Evolutionary conservation across 2,888 invertebrate species (phyloP), one percentile per base, ranked within the genome.

Genomic region (Latrodectus elegans): DNA sequence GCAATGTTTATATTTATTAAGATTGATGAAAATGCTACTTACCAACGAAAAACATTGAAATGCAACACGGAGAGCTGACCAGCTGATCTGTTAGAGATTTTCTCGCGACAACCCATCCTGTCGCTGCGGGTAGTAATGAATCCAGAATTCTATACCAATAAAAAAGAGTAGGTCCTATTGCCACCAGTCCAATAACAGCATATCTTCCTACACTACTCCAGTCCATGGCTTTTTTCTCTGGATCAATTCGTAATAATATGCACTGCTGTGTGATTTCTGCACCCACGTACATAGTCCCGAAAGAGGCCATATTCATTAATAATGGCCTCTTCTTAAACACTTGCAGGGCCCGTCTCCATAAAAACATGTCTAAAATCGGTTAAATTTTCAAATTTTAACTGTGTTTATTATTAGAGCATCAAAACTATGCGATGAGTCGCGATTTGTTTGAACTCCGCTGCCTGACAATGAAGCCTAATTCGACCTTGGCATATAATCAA

Each of bases 131-230:
- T 90, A 95, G 95, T 89, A 93, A 94, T 84, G 92, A 93, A 92
- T 90, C 91, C 55, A 90, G 80, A 49, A 89, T 84, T 55, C 88
- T 83, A 17, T 88, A 94, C 92, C 97, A 97, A 91, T 96, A 96
- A 0, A 95, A 95, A 84, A 95, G 94, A 91, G 96, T 96, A 0
- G 97, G 96, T 8, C 95, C 95, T 0, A 95, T 94, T 92, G 96
- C 96, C 90, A 96, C 94, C 0, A 94, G 93, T 8, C 96, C 96
- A 92, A 96, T 96, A 60, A 96, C 94, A 4, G 94, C 91, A 4
- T 94, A 93, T 91, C 94, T 94, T 8, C 86, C 72, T 6, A 87
- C 80, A 9, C 14, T 75, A 1, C 6, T 53, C 89, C 89, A 89
- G 68, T 89, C 78, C 51, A 88, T 55, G 11, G 70, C 1, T 38